Conservation (phyloP, 2,113 vertebrate genomes). For the Reinhardtius hippoglossoides region DNA sequence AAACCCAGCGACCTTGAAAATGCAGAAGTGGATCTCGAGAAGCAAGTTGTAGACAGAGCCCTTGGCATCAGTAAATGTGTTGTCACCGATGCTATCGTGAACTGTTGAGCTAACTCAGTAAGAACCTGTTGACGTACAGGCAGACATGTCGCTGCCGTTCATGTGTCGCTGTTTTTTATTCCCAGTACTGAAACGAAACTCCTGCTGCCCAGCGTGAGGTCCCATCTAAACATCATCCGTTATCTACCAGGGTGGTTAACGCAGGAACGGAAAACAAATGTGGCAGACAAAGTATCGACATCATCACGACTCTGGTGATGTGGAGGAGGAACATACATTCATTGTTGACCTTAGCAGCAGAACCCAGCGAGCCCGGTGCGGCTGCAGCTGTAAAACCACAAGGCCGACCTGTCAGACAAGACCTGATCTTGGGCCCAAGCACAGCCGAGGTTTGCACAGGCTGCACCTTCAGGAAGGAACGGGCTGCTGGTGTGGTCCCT, state of each 20-base stretch:
- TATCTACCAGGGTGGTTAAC: conserved; percentile 34
- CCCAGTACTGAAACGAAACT: conserved; percentile 55
- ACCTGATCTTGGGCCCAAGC: conserved; percentile 19
- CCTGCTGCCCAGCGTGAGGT: conserved; percentile 51
- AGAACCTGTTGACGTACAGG: conserved; percentile 49
- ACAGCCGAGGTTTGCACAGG: conserved; percentile 27
- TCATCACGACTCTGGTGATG: conserved; percentile 53
- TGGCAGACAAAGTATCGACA: conserved; percentile 48
- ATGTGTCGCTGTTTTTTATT: conserved; percentile 37
- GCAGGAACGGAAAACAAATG: conserved; percentile 55
- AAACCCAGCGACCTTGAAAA: conserved; percentile 1
- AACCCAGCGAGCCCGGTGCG: conserved; percentile 71
- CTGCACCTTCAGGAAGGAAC: conserved; percentile 55
- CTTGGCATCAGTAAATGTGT: conserved; percentile 68
- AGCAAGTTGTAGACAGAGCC: conserved; percentile 77
- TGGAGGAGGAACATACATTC: conserved; percentile 82
- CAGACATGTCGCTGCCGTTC: conserved; percentile 43
- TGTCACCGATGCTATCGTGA: conserved; percentile 50
- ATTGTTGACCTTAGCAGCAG: conserved; percentile 82
- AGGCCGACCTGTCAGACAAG: conserved; percentile 23
- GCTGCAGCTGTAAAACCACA: conserved; percentile 45
- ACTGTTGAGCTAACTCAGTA: conserved; percentile 58
- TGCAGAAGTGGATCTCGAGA: conserved; percentile 43
- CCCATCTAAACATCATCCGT: conserved; percentile 15
- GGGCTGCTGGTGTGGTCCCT: conserved; percentile 68